Percentiles rank a stretch among this genome's conserved stretches.
phyloP scores from a whole-genome alignment of 1,140 invertebrate species.

The Carposina sasakii region DNA sequence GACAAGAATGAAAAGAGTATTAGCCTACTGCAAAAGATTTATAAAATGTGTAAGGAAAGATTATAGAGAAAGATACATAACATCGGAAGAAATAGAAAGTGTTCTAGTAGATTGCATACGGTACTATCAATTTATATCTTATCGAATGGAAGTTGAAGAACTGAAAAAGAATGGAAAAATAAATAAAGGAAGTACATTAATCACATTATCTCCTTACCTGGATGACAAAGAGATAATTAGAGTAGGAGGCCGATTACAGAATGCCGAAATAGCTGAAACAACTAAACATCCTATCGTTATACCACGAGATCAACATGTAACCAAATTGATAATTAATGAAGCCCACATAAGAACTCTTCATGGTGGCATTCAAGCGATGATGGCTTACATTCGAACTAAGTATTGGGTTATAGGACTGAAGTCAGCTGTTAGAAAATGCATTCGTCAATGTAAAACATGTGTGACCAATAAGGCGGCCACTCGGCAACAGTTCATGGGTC shows the following conservation, averaged over 20 bases:
- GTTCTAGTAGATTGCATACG: neutral
- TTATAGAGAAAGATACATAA: neutral
- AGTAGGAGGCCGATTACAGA: conserved; percentile 35
- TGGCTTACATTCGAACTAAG: conserved; percentile 17
- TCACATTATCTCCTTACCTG: conserved; percentile 30
- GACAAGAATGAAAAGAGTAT: conserved; percentile 25
- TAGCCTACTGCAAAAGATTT: conserved; percentile 23
- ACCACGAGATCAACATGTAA: conserved; percentile 19
- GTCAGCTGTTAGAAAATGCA: conserved; percentile 14
- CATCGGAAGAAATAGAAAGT: neutral
- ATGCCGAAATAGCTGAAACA: conserved; percentile 21
- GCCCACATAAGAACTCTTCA: conserved; percentile 28
- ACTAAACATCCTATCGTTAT: conserved; percentile 35
- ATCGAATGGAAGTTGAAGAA: conserved; percentile 1
- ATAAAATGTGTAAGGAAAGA: neutral
- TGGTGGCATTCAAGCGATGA: conserved; percentile 24
- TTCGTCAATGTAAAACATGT: neutral
- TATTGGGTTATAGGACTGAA: conserved; percentile 26
- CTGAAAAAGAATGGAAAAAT: conserved; percentile 17
- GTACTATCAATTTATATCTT: neutral
- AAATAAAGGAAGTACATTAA: conserved; percentile 22
- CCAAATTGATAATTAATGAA: conserved; percentile 20
- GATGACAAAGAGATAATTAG: conserved; percentile 31
- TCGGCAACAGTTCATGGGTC: neutral
- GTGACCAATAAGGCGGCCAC: neutral